A percentile compares a stretch with the other conserved stretches of the same genome.
Evolutionary conservation across 2,113 vertebrate genomes (phyloP).

Genomic region (Albula glossodonta): DNA sequence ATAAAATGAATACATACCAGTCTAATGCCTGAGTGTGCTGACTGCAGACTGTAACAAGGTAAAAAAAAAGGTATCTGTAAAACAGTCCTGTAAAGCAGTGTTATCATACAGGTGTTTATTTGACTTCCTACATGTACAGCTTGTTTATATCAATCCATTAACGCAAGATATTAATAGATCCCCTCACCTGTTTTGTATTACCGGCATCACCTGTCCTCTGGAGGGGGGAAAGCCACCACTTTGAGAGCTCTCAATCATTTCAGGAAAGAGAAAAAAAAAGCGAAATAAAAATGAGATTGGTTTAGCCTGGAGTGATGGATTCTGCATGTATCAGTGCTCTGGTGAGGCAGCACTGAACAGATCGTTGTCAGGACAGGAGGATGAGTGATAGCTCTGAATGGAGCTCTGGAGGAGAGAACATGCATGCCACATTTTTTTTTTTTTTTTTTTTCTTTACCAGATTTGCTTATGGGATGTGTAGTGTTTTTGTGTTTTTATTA

Average conservation of each 20-base stretch:
- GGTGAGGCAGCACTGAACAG: neutral
- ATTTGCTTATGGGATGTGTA: neutral
- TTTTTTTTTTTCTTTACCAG: neutral
- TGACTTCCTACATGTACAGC: neutral
- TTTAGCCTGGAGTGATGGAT: neutral
- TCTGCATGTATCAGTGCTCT: neutral
- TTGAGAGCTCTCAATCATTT: neutral
- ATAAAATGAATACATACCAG: too few relatives aligned
- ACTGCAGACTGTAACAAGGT: too few relatives aligned
- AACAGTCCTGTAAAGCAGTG: too few relatives aligned
- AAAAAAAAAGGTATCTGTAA: too few relatives aligned
- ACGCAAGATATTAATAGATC: neutral
- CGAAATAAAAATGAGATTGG: neutral
- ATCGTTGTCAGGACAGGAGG: neutral
- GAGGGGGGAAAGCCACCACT: neutral
- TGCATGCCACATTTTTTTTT: neutral
- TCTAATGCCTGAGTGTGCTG: too few relatives aligned
- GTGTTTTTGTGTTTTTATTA: neutral
- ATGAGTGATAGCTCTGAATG: neutral
- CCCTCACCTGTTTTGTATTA: neutral
- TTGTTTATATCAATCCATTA: neutral
- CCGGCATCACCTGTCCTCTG: neutral
- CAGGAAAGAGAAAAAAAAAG: neutral
- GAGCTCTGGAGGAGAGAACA: neutral
- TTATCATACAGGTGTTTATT: too few relatives aligned